Conservation (phyloP, 2,888 invertebrate species). For the Drosophila merina region DNA sequence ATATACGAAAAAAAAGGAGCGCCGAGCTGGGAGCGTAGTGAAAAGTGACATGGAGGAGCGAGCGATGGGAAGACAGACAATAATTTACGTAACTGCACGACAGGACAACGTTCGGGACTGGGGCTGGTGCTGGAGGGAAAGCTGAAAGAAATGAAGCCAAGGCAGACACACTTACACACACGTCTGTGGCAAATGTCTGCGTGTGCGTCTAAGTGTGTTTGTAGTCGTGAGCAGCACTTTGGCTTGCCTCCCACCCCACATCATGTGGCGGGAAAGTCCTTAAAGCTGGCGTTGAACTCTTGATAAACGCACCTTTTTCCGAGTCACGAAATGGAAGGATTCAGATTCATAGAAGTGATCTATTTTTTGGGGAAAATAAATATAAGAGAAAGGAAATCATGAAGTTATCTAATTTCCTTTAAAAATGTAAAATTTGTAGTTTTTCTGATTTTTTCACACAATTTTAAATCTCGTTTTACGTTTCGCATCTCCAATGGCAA, state of each 20-base stretch:
- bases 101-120: constrained; percentile 37
- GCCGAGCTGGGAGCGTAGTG: constrained; percentile 57
- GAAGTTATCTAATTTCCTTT: no score
- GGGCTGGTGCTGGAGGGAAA: neutral
- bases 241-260: constrained; percentile 56
- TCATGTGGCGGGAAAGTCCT: constrained; percentile 45
- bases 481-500: neutral
- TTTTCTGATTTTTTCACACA: no score
- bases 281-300: constrained; percentile 23
- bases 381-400: neutral
- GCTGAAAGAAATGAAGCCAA: constrained; percentile 15
- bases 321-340: neutral
- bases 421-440: no score
- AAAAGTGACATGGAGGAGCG: constrained; percentile 67
- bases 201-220: constrained; percentile 30
- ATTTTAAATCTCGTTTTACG: neutral
- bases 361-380: neutral
- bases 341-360: neutral
- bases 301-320: constrained; percentile 6
- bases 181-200: constrained; percentile 55
- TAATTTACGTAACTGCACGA: constrained; percentile 73
- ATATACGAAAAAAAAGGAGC: constrained; percentile 25
- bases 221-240: constrained; percentile 53
- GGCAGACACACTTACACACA: constrained; percentile 13
- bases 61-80: constrained; percentile 72